phyloP scores from a whole-genome alignment of 2,113 vertebrate species.

The Notothenia rossii region DNA sequence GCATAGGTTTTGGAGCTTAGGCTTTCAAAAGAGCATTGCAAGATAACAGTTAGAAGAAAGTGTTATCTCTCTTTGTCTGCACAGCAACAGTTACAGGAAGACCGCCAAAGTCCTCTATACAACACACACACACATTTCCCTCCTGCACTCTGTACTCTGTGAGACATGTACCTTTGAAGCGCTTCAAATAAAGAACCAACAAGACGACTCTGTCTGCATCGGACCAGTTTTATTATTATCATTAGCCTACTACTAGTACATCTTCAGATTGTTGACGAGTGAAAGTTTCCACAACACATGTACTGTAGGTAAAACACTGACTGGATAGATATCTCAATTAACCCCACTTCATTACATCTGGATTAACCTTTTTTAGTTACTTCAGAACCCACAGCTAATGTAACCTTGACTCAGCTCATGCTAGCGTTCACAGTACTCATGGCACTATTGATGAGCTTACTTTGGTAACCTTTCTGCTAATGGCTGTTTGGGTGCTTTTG shows the following conservation, averaged over 20 bases:
- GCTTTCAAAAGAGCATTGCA: background rate
- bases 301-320: background rate
- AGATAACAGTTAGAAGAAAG: no score
- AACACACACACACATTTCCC: no score
- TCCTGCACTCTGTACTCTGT: no score
- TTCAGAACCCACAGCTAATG: background rate
- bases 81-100: no score
- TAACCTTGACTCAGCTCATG: background rate
- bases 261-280: no score
- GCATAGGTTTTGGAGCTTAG: conserved; percentile 25
- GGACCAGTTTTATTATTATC: no score
- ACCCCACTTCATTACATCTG: background rate
- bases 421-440: background rate
- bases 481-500: background rate
- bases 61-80: no score
- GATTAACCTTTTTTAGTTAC: background rate
- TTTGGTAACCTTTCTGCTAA: background rate
- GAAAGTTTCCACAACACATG: background rate
- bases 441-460: background rate
- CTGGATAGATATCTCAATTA: background rate
- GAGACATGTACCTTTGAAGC: no score
- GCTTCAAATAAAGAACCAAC: no score
- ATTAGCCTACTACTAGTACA: no score
- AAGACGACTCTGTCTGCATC: no score
- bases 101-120: no score